phyloP scores from a whole-genome alignment of 2,888 invertebrate species.

The Conops quadrifasciatus region DNA sequence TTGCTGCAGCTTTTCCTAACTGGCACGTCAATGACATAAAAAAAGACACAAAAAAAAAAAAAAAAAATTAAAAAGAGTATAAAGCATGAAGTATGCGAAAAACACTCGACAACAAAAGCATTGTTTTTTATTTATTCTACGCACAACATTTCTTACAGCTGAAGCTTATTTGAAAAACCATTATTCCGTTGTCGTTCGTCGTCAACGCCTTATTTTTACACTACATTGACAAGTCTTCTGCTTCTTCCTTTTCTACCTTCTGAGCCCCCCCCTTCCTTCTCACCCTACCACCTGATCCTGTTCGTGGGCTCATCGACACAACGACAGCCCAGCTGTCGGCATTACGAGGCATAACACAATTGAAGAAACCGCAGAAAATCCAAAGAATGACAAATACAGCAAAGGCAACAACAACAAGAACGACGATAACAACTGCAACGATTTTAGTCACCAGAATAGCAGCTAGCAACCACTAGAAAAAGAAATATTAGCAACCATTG shows the following conservation, averaged over 20 bases:
- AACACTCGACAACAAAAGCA: no score
- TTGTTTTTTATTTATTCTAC: not conserved
- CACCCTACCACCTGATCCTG: not conserved
- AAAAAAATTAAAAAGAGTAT: no score
- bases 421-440: not conserved
- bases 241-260: no score
- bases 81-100: no score
- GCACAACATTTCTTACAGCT: not conserved
- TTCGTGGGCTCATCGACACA: not conserved
- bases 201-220: no score
- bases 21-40: no score
- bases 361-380: not conserved
- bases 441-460: not conserved
- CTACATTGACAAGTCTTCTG: no score
- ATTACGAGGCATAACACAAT: not conserved
- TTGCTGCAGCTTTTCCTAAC: no score
- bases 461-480: no score
- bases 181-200: no score
- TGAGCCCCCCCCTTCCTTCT: not conserved
- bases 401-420: not conserved
- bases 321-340: not conserved
- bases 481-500: constrained; percentile 13
- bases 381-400: not conserved
- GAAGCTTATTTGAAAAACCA: not conserved
- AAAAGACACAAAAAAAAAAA: no score